Base-by-base conservation (phyloP, 35 echinoderm and acorn worm species). In the Strongylocentrotus purpuratus region DNA sequence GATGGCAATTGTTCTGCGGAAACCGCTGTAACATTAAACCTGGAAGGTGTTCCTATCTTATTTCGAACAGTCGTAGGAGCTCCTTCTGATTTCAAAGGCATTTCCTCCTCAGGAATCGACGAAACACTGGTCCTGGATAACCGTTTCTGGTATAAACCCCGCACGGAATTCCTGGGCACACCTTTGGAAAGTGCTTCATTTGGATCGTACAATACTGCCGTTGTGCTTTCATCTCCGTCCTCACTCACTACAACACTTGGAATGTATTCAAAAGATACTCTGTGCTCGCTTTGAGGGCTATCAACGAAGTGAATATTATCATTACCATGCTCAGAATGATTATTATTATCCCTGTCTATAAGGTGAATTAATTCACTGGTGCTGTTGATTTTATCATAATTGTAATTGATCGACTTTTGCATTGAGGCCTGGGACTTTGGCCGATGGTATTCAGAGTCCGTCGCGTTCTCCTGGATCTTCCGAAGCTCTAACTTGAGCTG, bases 191-290 rank as follows among this genome's bases (percentile, higher is more conserved):
- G 65, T 10, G 32, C 87, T 48, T 93, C 91, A 8, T 20, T 9
- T 2, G 91, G 91, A 46, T 93, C 45, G 48, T 46, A 93, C 48
- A 93, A 47, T 31, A 93, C 91, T 58, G 46, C 45, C 46, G n/a
- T 25, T 31, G 15, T 31, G n/a, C 28, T 93, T 58, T 93, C 45
- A 55, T 93, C 91, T 50, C 91, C 91, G 11, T 93, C 91, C 46
- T 93, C 91, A 31, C 45, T 93, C 15, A 93, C 91, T 17, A 93
- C 48, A 31, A 93, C 91, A 32, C 91, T 93, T 58, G 91, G 91
- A 93, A 58, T 58, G 91, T 4, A 93, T 47, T 47, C 48, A 46
- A 31, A 20, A 31, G 91, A 48, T 50, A 31, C 17, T 50, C 91
- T 93, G 4, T 93, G n/a, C 45, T 93, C 91, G 28, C 91, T 93